Base-by-base conservation (phyloP, 1,140 invertebrate genomes). In the Helicoverpa armigera region DNA sequence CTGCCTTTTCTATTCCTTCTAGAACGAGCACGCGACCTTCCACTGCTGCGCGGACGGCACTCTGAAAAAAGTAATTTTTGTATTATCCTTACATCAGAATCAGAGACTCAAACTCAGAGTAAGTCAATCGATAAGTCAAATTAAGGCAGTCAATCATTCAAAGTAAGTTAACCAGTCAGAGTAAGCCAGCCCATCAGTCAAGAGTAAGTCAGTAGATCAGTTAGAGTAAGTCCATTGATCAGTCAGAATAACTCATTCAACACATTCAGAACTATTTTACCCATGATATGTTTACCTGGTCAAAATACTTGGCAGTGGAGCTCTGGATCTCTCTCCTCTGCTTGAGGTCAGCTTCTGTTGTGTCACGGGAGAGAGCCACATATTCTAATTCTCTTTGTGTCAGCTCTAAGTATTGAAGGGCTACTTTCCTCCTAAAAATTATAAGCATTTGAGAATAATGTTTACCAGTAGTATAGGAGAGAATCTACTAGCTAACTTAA, bases 1-100 rank as follows among this genome's bases (percentile, higher is more conserved):
- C 99, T 0, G 98, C 98, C 91, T 99, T 99, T 95, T 99, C 99
- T 75, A 99, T 98, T 7, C 99, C 99, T 94, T 99, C 99, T 29
- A 99, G 95, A n/a, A 99, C 95, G 12, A 99, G 95, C 35, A 99
- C 96, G 78, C 99, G 96, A 0, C 99, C 99, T 94, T 98, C 96
- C 12, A 97, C 96, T 0, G 99, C 99, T 16, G 99, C 99, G 87
- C 97, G 95, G 0, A 99, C 98, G 35, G 99, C 98, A 94, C 98
- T 98, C 97, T 98, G 43, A 16, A 35, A 58, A 43, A 43, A 73
- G 13, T 2, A 56, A 67, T 56, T 18, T 43, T 9, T 53, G 53
- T 9, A 35, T 18, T 58, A 48, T 79, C 54, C 54, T 54, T 13
- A 14, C 7, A 53, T 53, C 51, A n/a, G n/a, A n/a, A n/a, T 53